Conservation (phyloP, 2,113 vertebrate species). For the Toxotes chatareus region DNA sequence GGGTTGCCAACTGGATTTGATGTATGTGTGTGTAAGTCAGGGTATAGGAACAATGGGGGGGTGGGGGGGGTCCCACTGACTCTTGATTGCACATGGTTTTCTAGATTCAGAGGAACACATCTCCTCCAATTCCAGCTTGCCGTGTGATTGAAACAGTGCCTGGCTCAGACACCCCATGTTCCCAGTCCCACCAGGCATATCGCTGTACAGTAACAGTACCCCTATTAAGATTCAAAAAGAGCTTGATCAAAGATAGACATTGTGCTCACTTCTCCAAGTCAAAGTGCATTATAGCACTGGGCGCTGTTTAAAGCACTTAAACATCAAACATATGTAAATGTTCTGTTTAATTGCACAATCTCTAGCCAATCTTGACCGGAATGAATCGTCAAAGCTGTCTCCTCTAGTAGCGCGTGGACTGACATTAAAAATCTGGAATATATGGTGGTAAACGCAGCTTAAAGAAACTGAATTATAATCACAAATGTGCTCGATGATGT, state of each 20-base stretch:
- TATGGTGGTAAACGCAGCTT: slow-evolving; percentile 18
- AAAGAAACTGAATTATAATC: slow-evolving; percentile 62
- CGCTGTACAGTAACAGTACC: slow-evolving; percentile 64
- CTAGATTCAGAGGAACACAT: slow-evolving; percentile 70
- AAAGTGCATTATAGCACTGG: slow-evolving; percentile 46
- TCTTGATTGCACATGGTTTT: slow-evolving; percentile 75
- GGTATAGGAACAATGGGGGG: background rate
- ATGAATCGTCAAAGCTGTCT: slow-evolving; percentile 61
- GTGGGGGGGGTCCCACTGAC: slow-evolving; percentile 7
- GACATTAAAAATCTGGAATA: slow-evolving; percentile 63
- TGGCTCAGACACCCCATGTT: slow-evolving; percentile 56
- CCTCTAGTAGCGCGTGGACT: slow-evolving; percentile 41
- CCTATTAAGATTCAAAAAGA: slow-evolving; percentile 54
- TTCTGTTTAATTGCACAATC: slow-evolving; percentile 47
- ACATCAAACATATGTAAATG: slow-evolving; percentile 72
- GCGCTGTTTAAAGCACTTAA: slow-evolving; percentile 37
- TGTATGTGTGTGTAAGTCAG: slow-evolving; percentile 34
- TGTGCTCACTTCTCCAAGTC: slow-evolving; percentile 49
- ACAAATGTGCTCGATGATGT: slow-evolving; percentile 48
- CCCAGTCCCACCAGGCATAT: slow-evolving; percentile 67
- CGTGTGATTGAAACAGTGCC: slow-evolving; percentile 74
- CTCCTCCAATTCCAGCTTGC: slow-evolving; percentile 69
- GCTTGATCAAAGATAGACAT: slow-evolving; percentile 68
- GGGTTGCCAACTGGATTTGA: slow-evolving; percentile 60
- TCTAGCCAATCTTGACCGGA: slow-evolving; percentile 43